Evolutionary conservation across 2,113 vertebrate species (phyloP), one percentile per base, ranked within the genome.

Genomic region (Bostrychus sinensis): DNA sequence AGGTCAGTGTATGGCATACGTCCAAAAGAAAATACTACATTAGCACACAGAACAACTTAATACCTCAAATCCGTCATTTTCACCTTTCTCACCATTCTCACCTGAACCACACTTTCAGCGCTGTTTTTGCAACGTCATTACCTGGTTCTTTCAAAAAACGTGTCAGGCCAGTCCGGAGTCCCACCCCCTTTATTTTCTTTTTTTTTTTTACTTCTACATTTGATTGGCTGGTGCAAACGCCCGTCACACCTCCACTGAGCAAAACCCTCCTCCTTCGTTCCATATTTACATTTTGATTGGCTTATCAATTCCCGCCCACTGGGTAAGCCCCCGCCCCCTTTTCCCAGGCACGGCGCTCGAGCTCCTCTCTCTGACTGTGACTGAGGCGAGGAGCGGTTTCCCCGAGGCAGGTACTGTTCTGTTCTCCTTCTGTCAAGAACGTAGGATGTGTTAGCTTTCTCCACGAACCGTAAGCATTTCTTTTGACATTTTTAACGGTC

Each of bases 381-480:
- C 2, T 56, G 46, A 57, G 34, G 25, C 70, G 53, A 77, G 43
- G 46, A 75, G 28, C 58, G 1, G 56, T 0, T 39, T 20, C 45
- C 16, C 6, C 0, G 2, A 32, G 1, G 12, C 67, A 42, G 66
- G 48, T 56, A 17, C 37, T 1, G 53, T 26, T 2, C 25, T 34
- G 56, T 13, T 11, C n/a, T 20, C 2, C 46, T 16, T 23, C n/a
- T 2, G 45, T 48, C 45, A 48, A 2, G 45, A 23, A 36, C 51
- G 34, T 7, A 60, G 9, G 78, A 84, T 81, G 73, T 63, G 26
- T 38, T 81, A 78, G 70, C 59, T 71, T 59, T 66, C 65, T 5
- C 56, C 58, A 20, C 23, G 34, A 71, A 75, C 39, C 54, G 84
- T 86, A 85, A 89, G 84, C 20, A 12, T 67, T 48, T 58, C 2